Conservation (phyloP, 2,888 invertebrate species). For the Heliconius ismenius region DNA sequence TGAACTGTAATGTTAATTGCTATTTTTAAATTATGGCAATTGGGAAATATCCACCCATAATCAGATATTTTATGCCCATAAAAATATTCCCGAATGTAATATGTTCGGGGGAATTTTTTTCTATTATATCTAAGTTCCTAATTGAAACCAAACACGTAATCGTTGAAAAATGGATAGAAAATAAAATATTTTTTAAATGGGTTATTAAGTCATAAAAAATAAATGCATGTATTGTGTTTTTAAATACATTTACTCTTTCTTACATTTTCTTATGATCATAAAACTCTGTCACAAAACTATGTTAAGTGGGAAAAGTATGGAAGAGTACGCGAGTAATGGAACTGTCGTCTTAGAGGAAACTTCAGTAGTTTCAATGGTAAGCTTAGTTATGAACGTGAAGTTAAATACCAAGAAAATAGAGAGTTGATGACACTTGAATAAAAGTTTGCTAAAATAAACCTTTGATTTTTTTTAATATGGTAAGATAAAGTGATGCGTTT, state of each 20-base stretch:
- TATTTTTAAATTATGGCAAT: too few relatives aligned
- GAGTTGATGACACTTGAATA: slow-evolving; percentile 2
- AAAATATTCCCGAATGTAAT: too few relatives aligned
- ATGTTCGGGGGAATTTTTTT: too few relatives aligned
- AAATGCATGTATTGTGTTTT: not conserved
- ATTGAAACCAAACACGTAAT: too few relatives aligned
- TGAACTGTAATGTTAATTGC: too few relatives aligned
- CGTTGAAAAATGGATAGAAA: too few relatives aligned
- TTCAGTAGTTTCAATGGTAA: slow-evolving; percentile 15
- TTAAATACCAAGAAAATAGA: slow-evolving; percentile 5
- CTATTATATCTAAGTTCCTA: too few relatives aligned
- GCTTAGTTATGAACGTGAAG: slow-evolving; percentile 3
- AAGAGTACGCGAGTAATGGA: slow-evolving; percentile 5
- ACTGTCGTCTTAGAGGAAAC: slow-evolving; percentile 20
- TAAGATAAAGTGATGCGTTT: too few relatives aligned
- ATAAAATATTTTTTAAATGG: too few relatives aligned
- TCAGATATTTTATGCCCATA: too few relatives aligned
- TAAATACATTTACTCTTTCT: not conserved
- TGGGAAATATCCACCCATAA: too few relatives aligned
- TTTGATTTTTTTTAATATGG: not conserved
- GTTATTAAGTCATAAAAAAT: not conserved
- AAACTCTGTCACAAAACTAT: not conserved
- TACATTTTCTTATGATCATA: not conserved
- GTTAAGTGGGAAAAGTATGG: slow-evolving; percentile 1
- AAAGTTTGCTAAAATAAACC: not conserved